A percentile compares a stretch with the other conserved stretches of the same genome.
These are phyloP conservation scores for Hanleya hanleyi DNA, from an alignment of 2,888 invertebrate genomes.

Conservation along the genomic window DNA sequence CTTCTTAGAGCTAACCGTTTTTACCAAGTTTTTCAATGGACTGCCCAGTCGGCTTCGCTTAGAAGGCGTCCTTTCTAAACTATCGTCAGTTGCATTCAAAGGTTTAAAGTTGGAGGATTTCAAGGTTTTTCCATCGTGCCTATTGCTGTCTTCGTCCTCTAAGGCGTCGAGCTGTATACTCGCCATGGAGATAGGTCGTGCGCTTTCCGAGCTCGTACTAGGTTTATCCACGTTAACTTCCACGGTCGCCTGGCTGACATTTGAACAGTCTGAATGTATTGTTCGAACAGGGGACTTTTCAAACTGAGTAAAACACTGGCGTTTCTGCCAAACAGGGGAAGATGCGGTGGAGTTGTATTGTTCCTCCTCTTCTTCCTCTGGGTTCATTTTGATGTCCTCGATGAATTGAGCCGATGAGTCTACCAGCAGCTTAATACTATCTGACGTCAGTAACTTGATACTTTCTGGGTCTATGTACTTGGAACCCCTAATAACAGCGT, in stretches of 20 bases:
- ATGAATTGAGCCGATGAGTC: conserved; percentile 32
- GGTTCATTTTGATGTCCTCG: conserved; percentile 1
- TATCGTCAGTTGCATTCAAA: not conserved
- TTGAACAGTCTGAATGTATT: not conserved
- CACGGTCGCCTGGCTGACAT: not conserved
- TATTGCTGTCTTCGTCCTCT: not conserved
- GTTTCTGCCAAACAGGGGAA: conserved; percentile 1
- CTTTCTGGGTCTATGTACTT: conserved; percentile 70
- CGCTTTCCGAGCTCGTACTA: conserved; percentile 5
- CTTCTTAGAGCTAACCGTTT: conserved; percentile 9
- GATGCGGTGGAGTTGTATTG: not conserved
- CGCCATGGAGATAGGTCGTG: conserved; percentile 2
- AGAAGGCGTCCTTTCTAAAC: not conserved
- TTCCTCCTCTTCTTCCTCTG: conserved; percentile 4
- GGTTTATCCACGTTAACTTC: conserved; percentile 8
- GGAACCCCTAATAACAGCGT: conserved; percentile 57
- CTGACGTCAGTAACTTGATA: conserved; percentile 59
- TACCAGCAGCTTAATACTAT: conserved; percentile 55
- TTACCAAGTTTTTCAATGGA: conserved; percentile 1
- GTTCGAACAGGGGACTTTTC: not conserved
- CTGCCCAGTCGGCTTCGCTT: conserved; percentile 3
- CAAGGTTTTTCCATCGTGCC: not conserved
- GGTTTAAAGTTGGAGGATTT: not conserved
- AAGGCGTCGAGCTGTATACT: not conserved
- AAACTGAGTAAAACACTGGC: not conserved